Evolutionary conservation across 1,140 invertebrate species (phyloP), one percentile per base, ranked within the genome.

Genomic region (Bombus impatiens): DNA sequence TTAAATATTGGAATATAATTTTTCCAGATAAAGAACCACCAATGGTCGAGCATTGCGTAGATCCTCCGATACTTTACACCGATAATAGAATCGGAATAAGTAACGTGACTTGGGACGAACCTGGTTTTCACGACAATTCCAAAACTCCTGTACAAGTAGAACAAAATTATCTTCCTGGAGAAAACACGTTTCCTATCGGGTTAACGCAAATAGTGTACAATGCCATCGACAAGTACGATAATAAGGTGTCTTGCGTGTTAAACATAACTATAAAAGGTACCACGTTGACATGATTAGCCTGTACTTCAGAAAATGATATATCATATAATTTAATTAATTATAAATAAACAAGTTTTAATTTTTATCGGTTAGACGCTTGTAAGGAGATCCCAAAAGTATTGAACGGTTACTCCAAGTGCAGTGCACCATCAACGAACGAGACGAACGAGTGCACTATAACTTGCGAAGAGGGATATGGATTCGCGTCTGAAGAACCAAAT

Each of bases 91-190:
- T 92, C 18, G 92, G 92, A 12, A 89, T 93, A 70, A 74, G 72
- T 59, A 95, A 95, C 87, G 94, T 96, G 6, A 94, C 95, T 10
- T 97, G 97, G 97, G 96, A 97, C 76, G 96, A 97, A 87, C 97
- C 97, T 32, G 91, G 96, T 13, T 97, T 97, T 92, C 96, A 96
- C 86, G 97, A 97, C 89, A 97, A 97, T 93, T 97, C 97, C 0
- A 96, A 95, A 68, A 86, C 93, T 59, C 89, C 92, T 0, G 89
- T 96, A 0, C 92, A 86, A 75, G 92, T 96, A 0, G 92, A 92
- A 28, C 90, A 87, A 72, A 92, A 86, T 71, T 85, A 93, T 84
- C 32, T 75, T n/a, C 70, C 85, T 3, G 90, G 82, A 2, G 76
- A 88, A n/a, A 77, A 82, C 25, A 85, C 90, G 8, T 97, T 97